Evolutionary conservation across 2,888 invertebrate genomes (phyloP).

Genomic region (Limnephilus lunatus): DNA sequence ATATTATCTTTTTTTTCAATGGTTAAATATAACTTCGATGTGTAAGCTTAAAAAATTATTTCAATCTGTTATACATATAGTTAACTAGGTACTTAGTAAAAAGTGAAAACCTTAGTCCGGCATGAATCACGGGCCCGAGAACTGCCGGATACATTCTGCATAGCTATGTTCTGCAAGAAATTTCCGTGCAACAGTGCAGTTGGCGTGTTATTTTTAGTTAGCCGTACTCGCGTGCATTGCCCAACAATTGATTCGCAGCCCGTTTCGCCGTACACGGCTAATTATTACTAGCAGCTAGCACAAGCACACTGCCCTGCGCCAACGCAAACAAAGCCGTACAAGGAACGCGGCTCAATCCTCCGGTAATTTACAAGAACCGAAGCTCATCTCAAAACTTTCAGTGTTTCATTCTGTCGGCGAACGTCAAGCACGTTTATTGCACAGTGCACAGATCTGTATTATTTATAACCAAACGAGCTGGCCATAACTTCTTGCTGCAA

Average conservation of each 20-base stretch:
- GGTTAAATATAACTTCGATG: too few species aligned
- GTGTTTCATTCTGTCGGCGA: not conserved
- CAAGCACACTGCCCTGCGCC: not conserved
- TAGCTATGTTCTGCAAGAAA: not conserved
- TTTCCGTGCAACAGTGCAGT: conserved; percentile 7
- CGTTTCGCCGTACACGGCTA: conserved; percentile 31
- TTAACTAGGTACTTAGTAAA: not conserved
- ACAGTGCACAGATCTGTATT: not conserved
- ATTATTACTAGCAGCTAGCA: not conserved
- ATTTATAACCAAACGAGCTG: not conserved
- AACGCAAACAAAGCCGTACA: not conserved
- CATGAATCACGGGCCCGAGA: not conserved
- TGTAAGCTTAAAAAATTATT: too few species aligned
- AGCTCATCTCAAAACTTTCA: not conserved
- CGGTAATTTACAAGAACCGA: not conserved
- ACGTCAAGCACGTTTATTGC: not conserved
- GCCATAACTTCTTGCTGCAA: not conserved
- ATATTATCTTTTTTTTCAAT: too few species aligned
- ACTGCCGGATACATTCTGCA: not conserved
- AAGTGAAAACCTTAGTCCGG: not conserved
- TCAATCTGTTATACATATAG: too few species aligned
- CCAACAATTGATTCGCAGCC: conserved; percentile 25
- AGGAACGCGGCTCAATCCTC: not conserved
- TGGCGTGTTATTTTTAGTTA: conserved; percentile 47
- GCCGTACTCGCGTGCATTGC: conserved; percentile 30